These are phyloP conservation scores for Bostrychus sinensis DNA, from an alignment of 2,113 vertebrate genomes.

Conservation along the genomic window DNA sequence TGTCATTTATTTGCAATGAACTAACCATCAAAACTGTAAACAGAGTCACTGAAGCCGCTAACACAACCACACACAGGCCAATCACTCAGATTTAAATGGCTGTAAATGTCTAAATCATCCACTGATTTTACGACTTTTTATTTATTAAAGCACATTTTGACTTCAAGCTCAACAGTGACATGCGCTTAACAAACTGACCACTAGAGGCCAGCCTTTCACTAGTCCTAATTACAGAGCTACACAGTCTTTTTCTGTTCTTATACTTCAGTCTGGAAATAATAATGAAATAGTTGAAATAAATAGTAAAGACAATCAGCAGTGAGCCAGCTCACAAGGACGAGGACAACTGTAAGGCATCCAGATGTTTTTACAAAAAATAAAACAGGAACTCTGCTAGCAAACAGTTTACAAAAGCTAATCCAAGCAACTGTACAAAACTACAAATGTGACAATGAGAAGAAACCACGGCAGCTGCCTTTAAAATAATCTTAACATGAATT, in stretches of 20 bases:
- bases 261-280: conserved; percentile 2
- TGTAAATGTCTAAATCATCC: background rate
- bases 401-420: conserved; percentile 54
- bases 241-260: background rate
- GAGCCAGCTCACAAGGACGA: conserved; percentile 62
- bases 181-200: conserved; percentile 46
- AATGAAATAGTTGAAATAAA: conserved; percentile 13
- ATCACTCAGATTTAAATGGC: background rate
- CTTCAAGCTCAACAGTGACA: conserved; percentile 12
- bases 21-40: conserved; percentile 2
- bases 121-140: no score
- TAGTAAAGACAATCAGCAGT: conserved; percentile 44
- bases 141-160: conserved; percentile 5
- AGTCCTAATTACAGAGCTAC: conserved; percentile 23
- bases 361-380: conserved; percentile 59
- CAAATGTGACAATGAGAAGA: no score
- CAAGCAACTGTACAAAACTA: conserved; percentile 52
- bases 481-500: no score
- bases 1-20: conserved; percentile 3
- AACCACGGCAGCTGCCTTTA: background rate
- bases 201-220: conserved; percentile 43
- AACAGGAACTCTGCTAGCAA: conserved; percentile 50
- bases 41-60: conserved; percentile 1
- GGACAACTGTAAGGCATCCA: conserved; percentile 60
- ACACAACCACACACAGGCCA: background rate